phyloP scores from a whole-genome alignment of 2,113 vertebrate genomes.

The Callionymus lyra region DNA sequence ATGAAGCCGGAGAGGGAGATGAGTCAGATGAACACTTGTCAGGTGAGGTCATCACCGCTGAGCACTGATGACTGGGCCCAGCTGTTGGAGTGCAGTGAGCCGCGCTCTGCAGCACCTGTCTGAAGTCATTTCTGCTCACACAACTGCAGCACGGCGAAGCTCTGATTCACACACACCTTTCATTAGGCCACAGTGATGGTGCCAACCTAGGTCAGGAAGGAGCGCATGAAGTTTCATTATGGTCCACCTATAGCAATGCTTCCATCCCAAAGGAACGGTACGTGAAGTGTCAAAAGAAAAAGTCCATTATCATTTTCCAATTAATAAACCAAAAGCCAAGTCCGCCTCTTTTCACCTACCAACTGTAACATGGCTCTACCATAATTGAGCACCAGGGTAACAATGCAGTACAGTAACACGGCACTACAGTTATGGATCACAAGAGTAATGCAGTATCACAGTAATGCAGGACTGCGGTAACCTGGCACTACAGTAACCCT shows the following conservation, averaged over 20 bases:
- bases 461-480: too few species aligned
- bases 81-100: constrained; percentile 52
- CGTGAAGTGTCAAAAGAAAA: too few species aligned
- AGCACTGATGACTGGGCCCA: constrained; percentile 52
- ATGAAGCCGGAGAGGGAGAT: constrained; percentile 41
- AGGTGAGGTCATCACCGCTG: constrained; percentile 65
- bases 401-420: too few species aligned
- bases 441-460: too few species aligned
- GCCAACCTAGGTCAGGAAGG: constrained; percentile 36
- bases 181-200: constrained; percentile 32
- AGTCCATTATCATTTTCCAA: too few species aligned
- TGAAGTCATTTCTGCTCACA: constrained; percentile 35
- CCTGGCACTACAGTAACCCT: too few species aligned
- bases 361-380: too few species aligned
- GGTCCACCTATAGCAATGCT: constrained; percentile 12
- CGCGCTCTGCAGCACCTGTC: constrained; percentile 56
- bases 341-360: too few species aligned
- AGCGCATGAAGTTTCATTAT: constrained; percentile 3
- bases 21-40: constrained; percentile 65
- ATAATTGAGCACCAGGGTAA: too few species aligned
- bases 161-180: constrained; percentile 24
- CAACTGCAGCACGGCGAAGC: constrained; percentile 30
- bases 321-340: too few species aligned
- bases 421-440: too few species aligned
- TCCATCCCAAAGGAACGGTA: too few species aligned